phyloP scores from a whole-genome alignment of 1,140 invertebrate genomes.

The Caenorhabditis remanei region DNA sequence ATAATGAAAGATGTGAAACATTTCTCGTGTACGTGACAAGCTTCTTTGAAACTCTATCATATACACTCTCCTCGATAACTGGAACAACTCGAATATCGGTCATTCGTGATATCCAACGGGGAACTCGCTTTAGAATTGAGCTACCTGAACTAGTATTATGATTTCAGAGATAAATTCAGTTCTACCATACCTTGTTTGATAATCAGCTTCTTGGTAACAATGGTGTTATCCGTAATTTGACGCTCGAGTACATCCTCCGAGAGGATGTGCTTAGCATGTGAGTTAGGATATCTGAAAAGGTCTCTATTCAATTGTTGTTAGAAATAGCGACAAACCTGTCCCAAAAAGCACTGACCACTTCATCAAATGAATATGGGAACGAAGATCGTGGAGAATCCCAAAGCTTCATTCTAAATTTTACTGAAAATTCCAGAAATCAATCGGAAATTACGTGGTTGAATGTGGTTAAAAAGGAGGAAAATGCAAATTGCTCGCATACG shows the following conservation, averaged over 20 bases:
- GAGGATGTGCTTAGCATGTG: conserved; percentile 76
- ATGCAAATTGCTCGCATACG: conserved; percentile 17
- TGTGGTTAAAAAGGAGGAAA: not conserved
- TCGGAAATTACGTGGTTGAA: not conserved
- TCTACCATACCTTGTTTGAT: conserved; percentile 74
- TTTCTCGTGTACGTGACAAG: conserved; percentile 75
- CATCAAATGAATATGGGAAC: conserved; percentile 70
- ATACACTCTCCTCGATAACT: conserved; percentile 60
- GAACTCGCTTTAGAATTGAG: conserved; percentile 74
- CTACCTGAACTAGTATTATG: conserved; percentile 69
- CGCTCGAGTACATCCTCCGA: conserved; percentile 76
- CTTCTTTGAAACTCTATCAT: conserved; percentile 66
- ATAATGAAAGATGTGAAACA: conserved; percentile 68
- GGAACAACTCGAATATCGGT: conserved; percentile 70
- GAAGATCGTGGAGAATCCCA: conserved; percentile 62
- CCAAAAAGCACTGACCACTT: conserved; percentile 61
- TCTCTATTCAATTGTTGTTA: not conserved
- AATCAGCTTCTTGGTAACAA: conserved; percentile 75
- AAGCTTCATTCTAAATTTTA: conserved; percentile 58
- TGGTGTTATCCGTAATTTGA: conserved; percentile 70
- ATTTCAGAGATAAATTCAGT: conserved; percentile 1
- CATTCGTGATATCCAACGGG: conserved; percentile 72
- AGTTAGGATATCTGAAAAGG: conserved; percentile 71
- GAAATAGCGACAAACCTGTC: conserved; percentile 3
- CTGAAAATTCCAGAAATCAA: not conserved